Percentiles rank a stretch among this genome's conserved stretches.
These are phyloP conservation scores for Kryptolebias marmoratus DNA, from an alignment of 2,113 vertebrate genomes.

Conservation along the genomic window DNA sequence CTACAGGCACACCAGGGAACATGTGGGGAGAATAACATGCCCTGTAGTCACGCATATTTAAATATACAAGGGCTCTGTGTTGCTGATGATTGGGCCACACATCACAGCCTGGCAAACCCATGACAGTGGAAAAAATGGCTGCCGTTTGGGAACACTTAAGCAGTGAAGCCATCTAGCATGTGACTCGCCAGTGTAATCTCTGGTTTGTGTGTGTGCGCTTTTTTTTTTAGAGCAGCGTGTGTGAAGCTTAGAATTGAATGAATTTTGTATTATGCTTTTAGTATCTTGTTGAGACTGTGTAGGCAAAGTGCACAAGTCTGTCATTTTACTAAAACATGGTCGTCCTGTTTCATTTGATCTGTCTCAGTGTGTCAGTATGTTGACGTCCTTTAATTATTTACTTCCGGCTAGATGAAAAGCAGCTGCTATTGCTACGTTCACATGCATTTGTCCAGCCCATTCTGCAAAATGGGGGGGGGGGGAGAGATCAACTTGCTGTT, in stretches of 20 bases:
- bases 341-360: slow-evolving; percentile 2
- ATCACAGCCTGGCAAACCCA: slow-evolving; percentile 36
- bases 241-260: slow-evolving; percentile 33
- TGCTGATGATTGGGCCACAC: slow-evolving; percentile 66
- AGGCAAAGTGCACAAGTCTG: not conserved
- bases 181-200: slow-evolving; percentile 45
- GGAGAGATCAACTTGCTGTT: not conserved
- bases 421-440: not conserved
- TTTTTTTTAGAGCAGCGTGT: slow-evolving; percentile 27
- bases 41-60: slow-evolving; percentile 71
- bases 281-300: not conserved
- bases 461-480: not conserved
- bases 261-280: slow-evolving; percentile 17
- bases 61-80: slow-evolving; percentile 62
- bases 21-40: slow-evolving; percentile 76
- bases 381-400: not conserved
- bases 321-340: not conserved
- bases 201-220: slow-evolving; percentile 16
- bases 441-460: not conserved
- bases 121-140: slow-evolving; percentile 61
- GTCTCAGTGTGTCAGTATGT: not conserved
- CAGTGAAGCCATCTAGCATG: slow-evolving; percentile 61
- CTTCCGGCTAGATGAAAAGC: not conserved
- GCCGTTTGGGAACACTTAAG: slow-evolving; percentile 63
- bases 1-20: slow-evolving; percentile 60